Percentiles rank a stretch among this genome's conserved stretches.
Evolutionary conservation across 37 sponge, comb jelly and placozoan species (phyloP).

Genomic region (Ianthella basta): DNA sequence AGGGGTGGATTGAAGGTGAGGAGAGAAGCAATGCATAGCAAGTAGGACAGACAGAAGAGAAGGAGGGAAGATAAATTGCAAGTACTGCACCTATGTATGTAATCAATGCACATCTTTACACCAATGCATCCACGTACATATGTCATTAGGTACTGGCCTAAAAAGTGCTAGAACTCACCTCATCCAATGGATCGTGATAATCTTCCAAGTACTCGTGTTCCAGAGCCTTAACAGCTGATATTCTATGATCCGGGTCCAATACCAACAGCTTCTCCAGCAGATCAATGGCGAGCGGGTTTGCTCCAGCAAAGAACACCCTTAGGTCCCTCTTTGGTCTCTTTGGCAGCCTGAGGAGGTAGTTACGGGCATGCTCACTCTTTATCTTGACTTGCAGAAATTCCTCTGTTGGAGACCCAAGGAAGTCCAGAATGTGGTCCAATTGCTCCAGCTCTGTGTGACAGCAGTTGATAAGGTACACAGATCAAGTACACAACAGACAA

Average conservation of each 20-base stretch:
- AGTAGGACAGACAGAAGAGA: too few species aligned
- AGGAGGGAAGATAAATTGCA: too few species aligned
- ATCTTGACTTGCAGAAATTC: slow-evolving; percentile 73
- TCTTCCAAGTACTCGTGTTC: slow-evolving; percentile 83
- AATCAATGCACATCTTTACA: background rate
- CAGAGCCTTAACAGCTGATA: slow-evolving; percentile 74
- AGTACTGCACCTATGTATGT: background rate
- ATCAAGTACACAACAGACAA: background rate
- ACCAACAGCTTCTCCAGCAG: slow-evolving; percentile 73
- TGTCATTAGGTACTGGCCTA: background rate
- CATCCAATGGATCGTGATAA: slow-evolving; percentile 89
- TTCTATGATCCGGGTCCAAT: slow-evolving; percentile 75
- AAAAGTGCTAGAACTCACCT: slow-evolving; percentile 48
- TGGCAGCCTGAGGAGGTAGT: slow-evolving; percentile 75
- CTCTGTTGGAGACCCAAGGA: slow-evolving; percentile 88
- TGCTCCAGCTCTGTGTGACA: slow-evolving; percentile 86
- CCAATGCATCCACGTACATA: background rate
- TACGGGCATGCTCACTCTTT: slow-evolving; percentile 56
- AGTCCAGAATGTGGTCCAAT: slow-evolving; percentile 80
- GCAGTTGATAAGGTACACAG: background rate
- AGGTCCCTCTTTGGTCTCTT: slow-evolving; percentile 58
- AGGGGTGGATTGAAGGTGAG: too few species aligned
- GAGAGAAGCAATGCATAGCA: too few species aligned
- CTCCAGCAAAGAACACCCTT: slow-evolving; percentile 67
- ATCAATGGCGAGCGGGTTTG: slow-evolving; percentile 80